Evolutionary conservation across 2,888 invertebrate genomes (phyloP).

Genomic region (Latrodectus elegans): DNA sequence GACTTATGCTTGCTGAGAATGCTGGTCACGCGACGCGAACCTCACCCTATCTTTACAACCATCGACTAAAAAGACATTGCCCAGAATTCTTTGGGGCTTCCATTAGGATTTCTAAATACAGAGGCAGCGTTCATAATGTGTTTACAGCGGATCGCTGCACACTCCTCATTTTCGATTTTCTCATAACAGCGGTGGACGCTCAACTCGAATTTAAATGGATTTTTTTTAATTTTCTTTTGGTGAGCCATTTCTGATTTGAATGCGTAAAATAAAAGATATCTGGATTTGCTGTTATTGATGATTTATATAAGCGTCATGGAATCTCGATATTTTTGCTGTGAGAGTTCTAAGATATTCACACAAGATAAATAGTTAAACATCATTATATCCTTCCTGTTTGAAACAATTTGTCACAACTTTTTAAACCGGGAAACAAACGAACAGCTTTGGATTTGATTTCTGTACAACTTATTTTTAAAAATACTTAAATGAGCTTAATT

Average conservation of each 20-base stretch:
- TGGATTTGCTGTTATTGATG: too few relatives aligned
- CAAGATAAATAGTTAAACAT: too few relatives aligned
- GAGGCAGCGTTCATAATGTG: background rate
- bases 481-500: too few relatives aligned
- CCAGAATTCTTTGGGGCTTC: background rate
- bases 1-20: conserved; percentile 33
- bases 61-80: too few relatives aligned
- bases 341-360: too few relatives aligned
- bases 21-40: conserved; percentile 42
- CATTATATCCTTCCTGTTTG: too few relatives aligned
- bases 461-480: too few relatives aligned
- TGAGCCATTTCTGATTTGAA: background rate
- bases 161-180: background rate
- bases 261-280: background rate
- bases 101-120: background rate
- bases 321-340: too few relatives aligned
- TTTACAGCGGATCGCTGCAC: background rate
- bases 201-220: background rate
- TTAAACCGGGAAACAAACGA: too few relatives aligned
- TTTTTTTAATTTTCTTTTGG: background rate
- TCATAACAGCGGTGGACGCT: background rate
- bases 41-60: background rate
- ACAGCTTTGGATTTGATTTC: too few relatives aligned
- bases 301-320: too few relatives aligned
- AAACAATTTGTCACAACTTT: too few relatives aligned